Percentiles rank a stretch among this genome's conserved stretches.
phyloP scores from a whole-genome alignment of 2,888 invertebrate species.

The Lymantria monacha region DNA sequence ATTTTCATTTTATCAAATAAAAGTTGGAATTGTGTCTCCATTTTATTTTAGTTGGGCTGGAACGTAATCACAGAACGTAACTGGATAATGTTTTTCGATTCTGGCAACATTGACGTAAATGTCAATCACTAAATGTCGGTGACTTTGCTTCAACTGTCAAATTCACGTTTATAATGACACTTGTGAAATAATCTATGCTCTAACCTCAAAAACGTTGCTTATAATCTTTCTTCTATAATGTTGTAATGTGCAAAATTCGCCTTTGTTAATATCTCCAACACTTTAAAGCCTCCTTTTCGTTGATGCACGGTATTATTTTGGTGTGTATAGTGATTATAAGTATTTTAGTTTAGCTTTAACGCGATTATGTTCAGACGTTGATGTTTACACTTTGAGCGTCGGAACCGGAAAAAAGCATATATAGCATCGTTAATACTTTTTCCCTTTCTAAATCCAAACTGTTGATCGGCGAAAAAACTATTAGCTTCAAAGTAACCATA shows the following conservation, averaged over 20 bases:
- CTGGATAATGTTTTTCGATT: not conserved
- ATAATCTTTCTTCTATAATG: not conserved
- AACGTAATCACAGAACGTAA: not conserved
- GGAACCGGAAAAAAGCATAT: not conserved
- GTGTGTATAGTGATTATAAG: not conserved
- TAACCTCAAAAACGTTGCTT: not conserved
- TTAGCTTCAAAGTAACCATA: too few relatives aligned
- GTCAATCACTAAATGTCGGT: not conserved
- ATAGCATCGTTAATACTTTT: too few relatives aligned
- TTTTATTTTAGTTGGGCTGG: not conserved
- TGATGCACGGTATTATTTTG: not conserved
- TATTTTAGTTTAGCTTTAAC: not conserved
- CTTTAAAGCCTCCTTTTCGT: not conserved
- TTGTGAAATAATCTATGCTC: not conserved
- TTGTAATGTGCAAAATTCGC: not conserved
- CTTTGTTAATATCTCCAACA: not conserved
- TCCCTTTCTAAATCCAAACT: too few relatives aligned
- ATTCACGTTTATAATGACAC: not conserved
- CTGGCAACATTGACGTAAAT: not conserved
- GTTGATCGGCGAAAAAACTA: too few relatives aligned
- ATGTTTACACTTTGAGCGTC: not conserved
- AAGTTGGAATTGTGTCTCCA: not conserved
- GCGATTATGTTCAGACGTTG: not conserved
- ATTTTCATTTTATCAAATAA: too few relatives aligned
- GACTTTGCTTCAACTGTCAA: not conserved